A percentile compares a stretch with the other conserved stretches of the same genome.
Evolutionary conservation across 2,797 vertebrate genomes (phyloP).

Genomic region (Gobionotothen gibberifrons): DNA sequence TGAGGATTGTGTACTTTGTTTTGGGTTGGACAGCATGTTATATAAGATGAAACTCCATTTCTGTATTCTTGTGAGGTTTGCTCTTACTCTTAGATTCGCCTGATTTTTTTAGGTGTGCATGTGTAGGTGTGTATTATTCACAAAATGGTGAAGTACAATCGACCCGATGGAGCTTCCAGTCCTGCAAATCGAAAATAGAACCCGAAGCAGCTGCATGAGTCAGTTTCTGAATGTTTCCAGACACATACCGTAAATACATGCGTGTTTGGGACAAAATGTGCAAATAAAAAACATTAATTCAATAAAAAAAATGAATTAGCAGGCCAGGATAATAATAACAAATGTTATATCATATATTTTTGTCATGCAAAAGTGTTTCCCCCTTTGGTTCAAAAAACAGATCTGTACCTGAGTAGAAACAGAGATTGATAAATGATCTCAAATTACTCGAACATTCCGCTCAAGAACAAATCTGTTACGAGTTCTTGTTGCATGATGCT

Average conservation of each 20-base stretch:
- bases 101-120: not conserved
- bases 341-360: too few relatives aligned
- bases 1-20: not conserved
- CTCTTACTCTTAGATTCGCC: not conserved
- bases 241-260: not conserved
- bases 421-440: too few relatives aligned
- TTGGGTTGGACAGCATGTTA: not conserved
- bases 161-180: not conserved
- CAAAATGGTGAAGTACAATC: not conserved
- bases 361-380: not conserved
- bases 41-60: not conserved
- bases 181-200: not conserved
- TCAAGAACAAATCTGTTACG: not conserved
- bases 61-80: too few relatives aligned
- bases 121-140: not conserved
- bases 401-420: not conserved
- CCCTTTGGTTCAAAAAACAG: too few relatives aligned
- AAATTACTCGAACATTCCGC: not conserved
- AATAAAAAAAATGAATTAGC: not conserved
- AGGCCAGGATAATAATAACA: not conserved
- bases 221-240: too few relatives aligned
- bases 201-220: not conserved
- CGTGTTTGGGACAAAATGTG: not conserved
- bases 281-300: not conserved
- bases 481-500: not conserved